These are phyloP conservation scores for Anomalospiza imberbis DNA, from an alignment of 2,797 vertebrate species.

Conservation along the genomic window DNA sequence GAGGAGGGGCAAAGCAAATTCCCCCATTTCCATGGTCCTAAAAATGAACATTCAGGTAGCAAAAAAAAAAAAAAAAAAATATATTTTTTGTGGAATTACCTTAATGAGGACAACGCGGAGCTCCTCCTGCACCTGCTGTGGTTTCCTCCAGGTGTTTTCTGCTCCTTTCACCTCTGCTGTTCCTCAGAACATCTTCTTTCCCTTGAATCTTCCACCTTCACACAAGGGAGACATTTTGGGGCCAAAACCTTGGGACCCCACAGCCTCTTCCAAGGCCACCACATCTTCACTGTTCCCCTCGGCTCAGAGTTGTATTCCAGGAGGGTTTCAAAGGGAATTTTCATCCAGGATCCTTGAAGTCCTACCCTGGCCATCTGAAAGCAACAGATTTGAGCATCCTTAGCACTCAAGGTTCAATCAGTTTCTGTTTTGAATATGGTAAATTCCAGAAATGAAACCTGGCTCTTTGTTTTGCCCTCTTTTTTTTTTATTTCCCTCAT, in stretches of 20 bases:
- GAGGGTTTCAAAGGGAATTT: not conserved
- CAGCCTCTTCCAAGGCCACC: not conserved
- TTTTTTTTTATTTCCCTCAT: not conserved
- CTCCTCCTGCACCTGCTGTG: not conserved
- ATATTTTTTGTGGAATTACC: not conserved
- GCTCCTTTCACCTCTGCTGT: not conserved
- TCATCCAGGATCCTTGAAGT: not conserved
- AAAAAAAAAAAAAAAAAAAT: not conserved
- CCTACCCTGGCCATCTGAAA: not conserved
- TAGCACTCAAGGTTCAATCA: not conserved
- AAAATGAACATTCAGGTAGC: not conserved
- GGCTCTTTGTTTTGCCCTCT: accelerated
- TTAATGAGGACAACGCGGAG: not conserved
- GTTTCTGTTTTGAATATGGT: not conserved
- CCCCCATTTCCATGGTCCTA: not conserved
- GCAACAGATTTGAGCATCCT: not conserved
- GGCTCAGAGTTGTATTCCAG: not conserved
- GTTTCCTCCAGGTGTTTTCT: not conserved
- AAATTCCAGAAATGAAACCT: not conserved
- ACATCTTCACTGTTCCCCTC: accelerated
- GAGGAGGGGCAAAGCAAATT: not conserved
- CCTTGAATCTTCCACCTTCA: not conserved
- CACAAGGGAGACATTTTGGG: not conserved
- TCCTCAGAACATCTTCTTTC: not conserved
- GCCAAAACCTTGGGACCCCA: not conserved